Evolutionary conservation across 2,888 invertebrate genomes (phyloP), one percentile per base, ranked within the genome.

Genomic region (Xylota segnis): DNA sequence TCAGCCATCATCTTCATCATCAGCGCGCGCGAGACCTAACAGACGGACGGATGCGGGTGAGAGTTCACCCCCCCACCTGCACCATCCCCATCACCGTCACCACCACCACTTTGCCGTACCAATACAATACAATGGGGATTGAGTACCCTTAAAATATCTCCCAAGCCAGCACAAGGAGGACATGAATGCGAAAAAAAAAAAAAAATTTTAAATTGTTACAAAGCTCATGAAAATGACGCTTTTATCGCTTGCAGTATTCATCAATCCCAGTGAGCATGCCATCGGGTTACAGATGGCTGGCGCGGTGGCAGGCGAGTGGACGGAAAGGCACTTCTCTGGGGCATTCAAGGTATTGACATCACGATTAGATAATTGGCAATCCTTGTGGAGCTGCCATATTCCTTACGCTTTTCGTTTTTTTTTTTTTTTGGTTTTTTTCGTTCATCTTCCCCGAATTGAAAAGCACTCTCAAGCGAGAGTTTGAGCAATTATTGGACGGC

Each of bases 311-410:
- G 65, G 70, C 45, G 34, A 59, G 59, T 79, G 70, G 61, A 37
- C 65, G 29, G 58, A 65, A 78, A 68, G 83, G 74, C 61, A 68
- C 74, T 68, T 37, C 47, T 74, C 63, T 54, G 72, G 70, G 74
- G 68, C 66, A 78, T 72, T 83, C 78, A 83, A 83, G 83, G 72
- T 79, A 83, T 78, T 83, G 83, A 83, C 83, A 74, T 79, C 78
- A 78, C 68, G 78, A 79, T 83, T 83, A 83, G 79, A 74, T 83
- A 83, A 83, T 83, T 83, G 78, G 68, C 83, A 83, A 83, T 79
- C 79, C 83, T 79, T 47, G 78, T 63, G 63, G 74, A 79, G 79
- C 50, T 76, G 56, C 54, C 83, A 77, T 83, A 77, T 83, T 77
- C 71, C 68, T 78, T 66, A 59, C 52, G 52, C 32, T 74, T 74